Evolutionary conservation across 1,140 invertebrate species (phyloP).

Genomic region (Drosophila kohkoa): DNA sequence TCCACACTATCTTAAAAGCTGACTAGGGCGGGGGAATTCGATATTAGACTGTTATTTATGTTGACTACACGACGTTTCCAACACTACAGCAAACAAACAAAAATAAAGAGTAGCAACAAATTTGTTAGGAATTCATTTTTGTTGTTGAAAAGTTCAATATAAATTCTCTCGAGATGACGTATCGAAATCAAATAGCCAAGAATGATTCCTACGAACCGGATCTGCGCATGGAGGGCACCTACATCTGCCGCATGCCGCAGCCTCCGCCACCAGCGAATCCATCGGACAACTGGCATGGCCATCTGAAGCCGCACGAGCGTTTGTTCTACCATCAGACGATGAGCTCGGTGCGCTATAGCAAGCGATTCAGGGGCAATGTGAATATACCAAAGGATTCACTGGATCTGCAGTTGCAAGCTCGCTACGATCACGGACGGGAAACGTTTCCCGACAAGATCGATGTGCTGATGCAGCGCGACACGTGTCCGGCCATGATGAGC

Average conservation of each 20-base stretch:
- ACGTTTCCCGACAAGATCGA: conserved; percentile 87
- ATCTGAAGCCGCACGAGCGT: conserved; percentile 85
- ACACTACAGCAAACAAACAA: conserved; percentile 27
- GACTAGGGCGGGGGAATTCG: no score
- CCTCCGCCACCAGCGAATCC: conserved; percentile 71
- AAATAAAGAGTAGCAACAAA: not conserved
- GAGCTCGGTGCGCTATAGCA: conserved; percentile 86
- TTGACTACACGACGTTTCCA: conserved; percentile 68
- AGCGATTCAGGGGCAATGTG: conserved; percentile 84
- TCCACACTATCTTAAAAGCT: not conserved
- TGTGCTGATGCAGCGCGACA: conserved; percentile 87
- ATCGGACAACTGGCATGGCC: conserved; percentile 74
- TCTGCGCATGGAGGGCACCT: conserved; percentile 86
- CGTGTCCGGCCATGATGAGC: conserved; percentile 74
- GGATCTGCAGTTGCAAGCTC: conserved; percentile 87
- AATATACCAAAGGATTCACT: conserved; percentile 87
- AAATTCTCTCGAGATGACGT: conserved; percentile 20
- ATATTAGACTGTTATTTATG: conserved; percentile 25
- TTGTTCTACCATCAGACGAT: conserved; percentile 88
- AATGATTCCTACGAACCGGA: conserved; percentile 87
- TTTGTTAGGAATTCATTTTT: not conserved
- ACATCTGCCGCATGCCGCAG: conserved; percentile 85
- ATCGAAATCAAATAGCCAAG: conserved; percentile 47
- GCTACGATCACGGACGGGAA: conserved; percentile 87
- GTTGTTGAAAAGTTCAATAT: not conserved